Evolutionary conservation across 1,140 invertebrate species (phyloP).

Genomic region (Micrasema longulum): DNA sequence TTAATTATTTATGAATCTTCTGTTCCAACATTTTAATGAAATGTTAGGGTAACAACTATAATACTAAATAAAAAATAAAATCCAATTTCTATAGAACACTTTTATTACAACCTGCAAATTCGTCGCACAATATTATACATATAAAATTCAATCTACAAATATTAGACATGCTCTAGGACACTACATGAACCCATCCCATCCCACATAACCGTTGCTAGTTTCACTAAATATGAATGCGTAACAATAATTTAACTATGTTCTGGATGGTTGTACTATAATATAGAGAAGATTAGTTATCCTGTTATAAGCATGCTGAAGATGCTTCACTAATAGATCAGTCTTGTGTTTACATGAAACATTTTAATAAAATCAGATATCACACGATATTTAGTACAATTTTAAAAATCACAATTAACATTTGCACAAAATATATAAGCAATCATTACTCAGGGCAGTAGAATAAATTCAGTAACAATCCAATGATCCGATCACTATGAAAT

Average conservation of each 20-base stretch:
- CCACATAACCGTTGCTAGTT: constrained; percentile 46
- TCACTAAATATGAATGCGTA: constrained; percentile 44
- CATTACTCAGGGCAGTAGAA: constrained; percentile 6
- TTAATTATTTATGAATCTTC: no score
- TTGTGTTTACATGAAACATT: constrained; percentile 53
- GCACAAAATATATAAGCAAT: constrained; percentile 33
- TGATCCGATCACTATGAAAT: no score
- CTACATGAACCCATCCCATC: constrained; percentile 36
- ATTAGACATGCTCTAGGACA: constrained; percentile 48
- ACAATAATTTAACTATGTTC: constrained; percentile 47
- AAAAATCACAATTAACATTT: constrained; percentile 44
- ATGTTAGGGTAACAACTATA: no score
- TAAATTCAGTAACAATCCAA: constrained; percentile 6
- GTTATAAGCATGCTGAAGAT: constrained; percentile 47
- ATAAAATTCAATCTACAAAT: constrained; percentile 46
- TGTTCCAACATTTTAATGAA: no score
- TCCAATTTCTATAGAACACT: constrained; percentile 51
- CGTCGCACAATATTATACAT: constrained; percentile 49
- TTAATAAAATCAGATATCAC: constrained; percentile 52
- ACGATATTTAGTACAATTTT: constrained; percentile 47
- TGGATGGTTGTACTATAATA: constrained; percentile 48
- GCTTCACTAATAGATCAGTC: constrained; percentile 55
- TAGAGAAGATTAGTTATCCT: constrained; percentile 50
- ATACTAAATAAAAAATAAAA: constrained; percentile 16
- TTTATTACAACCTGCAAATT: constrained; percentile 54